Evolutionary conservation across 2,888 invertebrate species (phyloP).

Genomic region (Apodemia hepburni): DNA sequence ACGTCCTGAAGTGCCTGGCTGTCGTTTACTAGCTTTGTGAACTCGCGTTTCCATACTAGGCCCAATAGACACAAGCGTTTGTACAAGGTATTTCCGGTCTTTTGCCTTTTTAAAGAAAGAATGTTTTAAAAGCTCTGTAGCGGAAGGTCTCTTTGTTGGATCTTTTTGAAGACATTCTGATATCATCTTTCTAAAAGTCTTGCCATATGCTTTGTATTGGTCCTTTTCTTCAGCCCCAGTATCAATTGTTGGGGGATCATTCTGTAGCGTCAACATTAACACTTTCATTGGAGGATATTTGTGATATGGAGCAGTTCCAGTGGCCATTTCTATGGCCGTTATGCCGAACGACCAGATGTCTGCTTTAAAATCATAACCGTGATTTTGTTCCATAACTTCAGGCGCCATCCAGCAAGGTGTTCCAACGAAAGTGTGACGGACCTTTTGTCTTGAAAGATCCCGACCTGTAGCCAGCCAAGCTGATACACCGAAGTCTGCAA

Average conservation of each 20-base stretch:
- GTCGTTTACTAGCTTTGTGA: constrained; percentile 91
- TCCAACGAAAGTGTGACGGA: constrained; percentile 99
- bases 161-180: constrained; percentile 98
- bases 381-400: constrained; percentile 99
- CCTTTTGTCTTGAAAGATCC: constrained; percentile 96
- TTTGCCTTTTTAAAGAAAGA: constrained; percentile 99
- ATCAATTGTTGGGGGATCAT: constrained; percentile 98
- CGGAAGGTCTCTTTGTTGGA: constrained; percentile 96
- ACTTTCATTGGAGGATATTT: constrained; percentile 99
- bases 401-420: constrained; percentile 99
- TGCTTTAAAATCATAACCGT: constrained; percentile 99
- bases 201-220: constrained; percentile 98
- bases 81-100: constrained; percentile 93
- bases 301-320: constrained; percentile 99
- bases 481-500: constrained; percentile 99
- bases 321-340: constrained; percentile 99
- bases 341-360: constrained; percentile 92
- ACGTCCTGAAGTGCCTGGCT: constrained; percentile 92
- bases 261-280: constrained; percentile 98
- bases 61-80: constrained; percentile 91
- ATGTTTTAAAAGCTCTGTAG: constrained; percentile 97
- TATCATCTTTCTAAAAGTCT: constrained; percentile 98
- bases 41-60: constrained; percentile 95
- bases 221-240: constrained; percentile 98
- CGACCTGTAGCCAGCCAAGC: constrained; percentile 99